Evolutionary conservation across 2,113 vertebrate genomes (phyloP).

Genomic region (Gambusia holbrooki): DNA sequence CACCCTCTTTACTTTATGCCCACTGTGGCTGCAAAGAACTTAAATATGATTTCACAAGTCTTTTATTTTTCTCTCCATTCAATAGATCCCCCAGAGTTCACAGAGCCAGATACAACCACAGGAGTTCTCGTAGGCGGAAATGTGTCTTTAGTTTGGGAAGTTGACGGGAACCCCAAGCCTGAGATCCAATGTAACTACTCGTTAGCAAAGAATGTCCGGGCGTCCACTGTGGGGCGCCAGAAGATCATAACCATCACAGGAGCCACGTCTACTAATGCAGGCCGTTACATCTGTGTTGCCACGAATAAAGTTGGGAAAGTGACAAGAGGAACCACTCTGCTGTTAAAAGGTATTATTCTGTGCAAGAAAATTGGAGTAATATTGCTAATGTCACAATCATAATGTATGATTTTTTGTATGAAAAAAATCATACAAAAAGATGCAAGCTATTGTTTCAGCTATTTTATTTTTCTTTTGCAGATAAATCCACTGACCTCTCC

Average conservation of each 20-base stretch:
- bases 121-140: not conserved
- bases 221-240: slow-evolving; percentile 29
- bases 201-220: not conserved
- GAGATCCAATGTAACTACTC: slow-evolving; percentile 5
- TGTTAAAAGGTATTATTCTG: slow-evolving; percentile 45
- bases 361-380: not conserved
- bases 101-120: accelerated
- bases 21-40: not conserved
- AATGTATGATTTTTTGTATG: too few relatives aligned
- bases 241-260: slow-evolving; percentile 17
- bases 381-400: too few relatives aligned
- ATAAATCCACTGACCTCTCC: not conserved
- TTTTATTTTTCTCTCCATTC: not conserved
- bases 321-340: slow-evolving; percentile 44
- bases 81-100: slow-evolving; percentile 61
- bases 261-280: slow-evolving; percentile 65
- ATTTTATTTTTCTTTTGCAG: slow-evolving; percentile 33
- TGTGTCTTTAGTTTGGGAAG: slow-evolving; percentile 57
- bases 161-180: slow-evolving; percentile 64
- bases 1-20: not conserved
- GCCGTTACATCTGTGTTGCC: slow-evolving; percentile 68
- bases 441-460: not conserved
- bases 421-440: not conserved
- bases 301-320: slow-evolving; percentile 51
- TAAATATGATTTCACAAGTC: not conserved